These are phyloP conservation scores for Antechinus stuartii DNA, from an alignment of 2,113 vertebrate species.

Conservation along the genomic window DNA sequence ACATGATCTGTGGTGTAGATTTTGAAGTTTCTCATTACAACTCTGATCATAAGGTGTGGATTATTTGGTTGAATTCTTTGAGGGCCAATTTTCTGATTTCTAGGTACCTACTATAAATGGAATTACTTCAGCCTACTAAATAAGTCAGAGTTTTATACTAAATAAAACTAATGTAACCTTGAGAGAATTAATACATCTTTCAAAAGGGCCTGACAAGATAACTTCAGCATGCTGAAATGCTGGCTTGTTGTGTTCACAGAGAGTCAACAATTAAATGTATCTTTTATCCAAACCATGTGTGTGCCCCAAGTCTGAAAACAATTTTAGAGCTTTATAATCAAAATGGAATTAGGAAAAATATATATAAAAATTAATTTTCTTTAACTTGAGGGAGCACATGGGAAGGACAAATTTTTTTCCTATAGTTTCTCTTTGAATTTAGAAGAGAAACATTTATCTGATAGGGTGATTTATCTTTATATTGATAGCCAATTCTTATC, in stretches of 20 bases:
- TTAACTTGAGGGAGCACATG: neutral
- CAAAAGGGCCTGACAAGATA: conserved; percentile 15
- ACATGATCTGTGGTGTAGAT: neutral
- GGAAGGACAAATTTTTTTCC: neutral
- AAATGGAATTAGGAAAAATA: neutral
- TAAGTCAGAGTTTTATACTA: neutral
- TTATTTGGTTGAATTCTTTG: neutral
- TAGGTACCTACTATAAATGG: neutral
- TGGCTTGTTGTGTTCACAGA: conserved; percentile 10
- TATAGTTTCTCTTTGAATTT: conserved; percentile 11
- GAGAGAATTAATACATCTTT: conserved; percentile 39
- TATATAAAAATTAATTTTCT: conserved; percentile 11
- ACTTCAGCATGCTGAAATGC: conserved; percentile 6
- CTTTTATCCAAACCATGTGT: conserved; percentile 35
- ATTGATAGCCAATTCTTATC: neutral
- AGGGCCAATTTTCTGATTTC: neutral
- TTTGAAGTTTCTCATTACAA: neutral
- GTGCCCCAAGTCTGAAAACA: conserved; percentile 30
- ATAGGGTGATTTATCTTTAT: neutral
- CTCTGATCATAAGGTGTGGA: neutral
- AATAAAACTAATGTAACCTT: conserved; percentile 20
- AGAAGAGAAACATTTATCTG: neutral
- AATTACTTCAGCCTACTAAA: neutral
- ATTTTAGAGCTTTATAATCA: neutral
- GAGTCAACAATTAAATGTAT: conserved; percentile 44